Percentiles rank a stretch among this genome's conserved stretches.
phyloP scores from a whole-genome alignment of 2,797 vertebrate genomes.

The Cyclura pinguis region DNA sequence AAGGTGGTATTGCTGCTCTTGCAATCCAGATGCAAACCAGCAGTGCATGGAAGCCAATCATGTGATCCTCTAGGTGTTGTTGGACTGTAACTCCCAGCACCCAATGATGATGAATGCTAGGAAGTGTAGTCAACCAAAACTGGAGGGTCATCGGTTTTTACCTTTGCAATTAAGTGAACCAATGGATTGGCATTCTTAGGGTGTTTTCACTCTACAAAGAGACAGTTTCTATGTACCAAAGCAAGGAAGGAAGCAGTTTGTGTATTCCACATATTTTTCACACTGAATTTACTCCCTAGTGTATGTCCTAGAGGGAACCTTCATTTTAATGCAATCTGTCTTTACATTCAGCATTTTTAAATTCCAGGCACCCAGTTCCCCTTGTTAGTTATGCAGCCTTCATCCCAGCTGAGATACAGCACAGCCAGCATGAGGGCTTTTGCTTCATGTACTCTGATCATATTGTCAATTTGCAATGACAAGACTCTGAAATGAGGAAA shows the following conservation, averaged over 20 bases:
- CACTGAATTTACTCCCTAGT: not conserved
- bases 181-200: not conserved
- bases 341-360: not conserved
- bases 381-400: not conserved
- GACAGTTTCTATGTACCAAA: not conserved
- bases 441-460: conserved; percentile 14
- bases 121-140: too few relatives aligned
- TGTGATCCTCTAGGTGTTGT: too few relatives aligned
- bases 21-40: not conserved
- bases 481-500: not conserved
- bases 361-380: not conserved
- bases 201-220: not conserved
- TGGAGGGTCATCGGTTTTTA: too few relatives aligned
- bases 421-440: not conserved
- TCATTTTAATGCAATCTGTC: conserved; percentile 19
- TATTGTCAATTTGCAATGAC: conserved; percentile 27
- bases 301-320: not conserved
- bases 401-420: not conserved
- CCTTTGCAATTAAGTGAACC: not conserved
- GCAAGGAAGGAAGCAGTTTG: not conserved
- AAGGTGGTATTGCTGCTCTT: not conserved
- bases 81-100: too few relatives aligned
- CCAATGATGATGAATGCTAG: too few relatives aligned
- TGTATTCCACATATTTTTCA: not conserved
- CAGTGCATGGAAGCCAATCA: not conserved